Base-by-base conservation (phyloP, 1,140 invertebrate species). In the Pachypeltis micranthus region DNA sequence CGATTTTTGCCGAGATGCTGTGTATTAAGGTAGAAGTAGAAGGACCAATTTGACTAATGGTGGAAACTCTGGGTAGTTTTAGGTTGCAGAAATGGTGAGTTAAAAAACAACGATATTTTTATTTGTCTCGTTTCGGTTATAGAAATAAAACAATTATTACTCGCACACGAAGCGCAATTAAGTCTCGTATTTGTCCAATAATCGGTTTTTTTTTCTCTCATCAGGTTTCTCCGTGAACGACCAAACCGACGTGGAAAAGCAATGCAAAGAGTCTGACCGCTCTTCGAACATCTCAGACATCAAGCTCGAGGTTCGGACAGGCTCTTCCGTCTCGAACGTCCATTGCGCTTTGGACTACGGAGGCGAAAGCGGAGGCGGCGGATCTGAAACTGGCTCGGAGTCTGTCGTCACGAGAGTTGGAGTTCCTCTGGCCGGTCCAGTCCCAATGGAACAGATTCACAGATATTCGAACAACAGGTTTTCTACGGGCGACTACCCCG, bases 211-310 rank as follows among this genome's bases (percentile, higher is more conserved):
- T 51, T 62, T 4, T 27, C n/a, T 59, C 1, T 25, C 27, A 51
- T 55, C 47, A 58, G 56, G 28, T 25, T 39, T 63, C 34, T 1
- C 23, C 1, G 28, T 19, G 55, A 63, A 69, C 75, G 78, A 80
- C 66, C 73, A 78, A 63, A 76, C 79, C 21, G 81, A 84, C 68
- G 81, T 84, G 21, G 87, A 88, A 69, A 88, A 90, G 74, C 81
- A 87, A 71, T 89, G 85, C 69, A 88, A 89, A 68, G 88, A 91
- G 69, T 90, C 87, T 54, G 90, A 93, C 70, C 80, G 87, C 65
- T 91, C 87, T 70, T 93, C 91, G 56, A 91, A 92, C 72, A 86
- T 93, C 68, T 93, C 90, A 65, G 91, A 93, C 75, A 76, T 93
- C 70, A 95, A 94, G 76, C 79, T 90, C 54, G 91, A 95, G 74